Conservation (phyloP, 2,113 vertebrate species). For the Dryoscopus gambensis region DNA sequence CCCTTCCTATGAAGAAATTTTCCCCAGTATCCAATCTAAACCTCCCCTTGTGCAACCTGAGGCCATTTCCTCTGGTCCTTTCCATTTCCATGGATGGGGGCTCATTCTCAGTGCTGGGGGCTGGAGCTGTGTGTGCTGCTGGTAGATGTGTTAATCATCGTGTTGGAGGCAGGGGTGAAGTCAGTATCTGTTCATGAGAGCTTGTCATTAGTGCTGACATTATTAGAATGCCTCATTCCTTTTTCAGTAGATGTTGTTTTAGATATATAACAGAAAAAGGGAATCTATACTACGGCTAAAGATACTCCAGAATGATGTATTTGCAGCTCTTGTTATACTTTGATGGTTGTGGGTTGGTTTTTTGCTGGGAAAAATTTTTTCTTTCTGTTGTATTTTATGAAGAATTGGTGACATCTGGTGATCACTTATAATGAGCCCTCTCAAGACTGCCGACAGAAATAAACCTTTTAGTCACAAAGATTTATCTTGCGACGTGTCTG, state of each 20-base stretch:
- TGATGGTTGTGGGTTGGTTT: background rate
- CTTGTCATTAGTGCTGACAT: background rate
- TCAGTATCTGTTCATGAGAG: background rate
- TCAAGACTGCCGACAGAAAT: background rate
- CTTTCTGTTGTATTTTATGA: background rate
- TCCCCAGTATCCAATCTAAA: background rate
- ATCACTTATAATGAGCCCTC: background rate
- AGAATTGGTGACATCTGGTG: slow-evolving; percentile 44
- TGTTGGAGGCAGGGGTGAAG: background rate
- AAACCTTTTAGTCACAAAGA: background rate
- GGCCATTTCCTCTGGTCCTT: background rate
- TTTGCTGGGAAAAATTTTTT: background rate
- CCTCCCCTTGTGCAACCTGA: background rate
- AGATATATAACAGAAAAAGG: background rate
- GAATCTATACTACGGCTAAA: background rate
- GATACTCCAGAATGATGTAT: background rate
- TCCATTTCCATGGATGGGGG: background rate
- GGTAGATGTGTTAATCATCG: background rate
- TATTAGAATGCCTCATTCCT: background rate
- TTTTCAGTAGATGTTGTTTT: background rate
- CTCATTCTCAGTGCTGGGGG: background rate
- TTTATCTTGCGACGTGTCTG: background rate
- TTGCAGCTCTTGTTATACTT: background rate
- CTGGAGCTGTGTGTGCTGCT: background rate
- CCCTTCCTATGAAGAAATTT: background rate